phyloP scores from a whole-genome alignment of 2,888 invertebrate genomes.

The Melikaiella ostensackeni region DNA sequence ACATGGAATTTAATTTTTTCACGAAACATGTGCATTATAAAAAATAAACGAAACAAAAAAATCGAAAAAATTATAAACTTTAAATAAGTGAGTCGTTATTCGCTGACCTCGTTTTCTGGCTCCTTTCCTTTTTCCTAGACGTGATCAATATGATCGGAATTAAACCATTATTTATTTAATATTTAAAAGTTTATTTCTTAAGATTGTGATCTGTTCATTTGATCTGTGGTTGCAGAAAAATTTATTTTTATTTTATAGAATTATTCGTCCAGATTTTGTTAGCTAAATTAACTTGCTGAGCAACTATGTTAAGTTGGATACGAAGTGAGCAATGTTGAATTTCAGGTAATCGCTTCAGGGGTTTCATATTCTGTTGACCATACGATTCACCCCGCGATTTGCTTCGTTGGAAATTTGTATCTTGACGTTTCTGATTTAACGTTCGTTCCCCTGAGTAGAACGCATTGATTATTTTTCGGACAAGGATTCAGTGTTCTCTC shows the following conservation, averaged over 20 bases:
- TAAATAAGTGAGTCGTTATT: conserved; percentile 46
- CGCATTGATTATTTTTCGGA: too few relatives aligned
- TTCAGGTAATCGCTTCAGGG: not conserved
- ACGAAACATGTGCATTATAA: conserved; percentile 78
- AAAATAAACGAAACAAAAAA: conserved; percentile 76
- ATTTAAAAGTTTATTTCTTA: not conserved
- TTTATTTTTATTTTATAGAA: too few relatives aligned
- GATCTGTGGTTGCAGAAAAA: too few relatives aligned
- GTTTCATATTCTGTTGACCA: not conserved
- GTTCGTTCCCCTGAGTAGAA: not conserved
- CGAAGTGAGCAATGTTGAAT: not conserved
- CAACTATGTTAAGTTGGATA: too few relatives aligned
- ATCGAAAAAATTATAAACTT: conserved; percentile 70
- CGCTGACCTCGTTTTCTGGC: conserved; percentile 33
- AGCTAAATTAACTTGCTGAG: not conserved
- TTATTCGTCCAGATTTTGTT: not conserved
- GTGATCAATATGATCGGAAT: not conserved
- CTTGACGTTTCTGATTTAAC: not conserved
- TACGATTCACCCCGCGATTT: not conserved
- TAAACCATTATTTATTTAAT: not conserved
- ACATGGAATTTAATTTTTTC: conserved; percentile 77
- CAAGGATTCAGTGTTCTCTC: too few relatives aligned
- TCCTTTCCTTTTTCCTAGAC: not conserved
- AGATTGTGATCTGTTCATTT: not conserved
- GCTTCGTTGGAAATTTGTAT: not conserved